Evolutionary conservation across 2,888 invertebrate genomes (phyloP).

Genomic region (Teinopalpus imperialis): DNA sequence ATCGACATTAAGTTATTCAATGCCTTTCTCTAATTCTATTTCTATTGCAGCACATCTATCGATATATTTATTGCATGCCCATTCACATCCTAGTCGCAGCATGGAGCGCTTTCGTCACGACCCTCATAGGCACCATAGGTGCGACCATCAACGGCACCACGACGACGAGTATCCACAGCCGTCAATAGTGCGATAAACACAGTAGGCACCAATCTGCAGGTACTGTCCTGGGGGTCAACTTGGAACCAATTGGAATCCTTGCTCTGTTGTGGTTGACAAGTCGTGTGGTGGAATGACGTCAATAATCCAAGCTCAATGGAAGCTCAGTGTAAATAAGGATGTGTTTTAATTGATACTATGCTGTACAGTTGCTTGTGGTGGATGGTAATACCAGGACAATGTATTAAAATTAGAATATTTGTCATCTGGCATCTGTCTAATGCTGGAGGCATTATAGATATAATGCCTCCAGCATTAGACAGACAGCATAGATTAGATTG

Average conservation of each 20-base stretch:
- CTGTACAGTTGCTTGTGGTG: no score
- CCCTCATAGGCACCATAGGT: slow-evolving; percentile 63
- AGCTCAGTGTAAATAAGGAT: no score
- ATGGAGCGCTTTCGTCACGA: slow-evolving; percentile 62
- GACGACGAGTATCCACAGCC: slow-evolving; percentile 48
- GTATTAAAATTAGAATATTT: no score
- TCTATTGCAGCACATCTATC: slow-evolving; percentile 12
- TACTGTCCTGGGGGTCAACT: slow-evolving; percentile 38
- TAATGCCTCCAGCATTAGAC: no score
- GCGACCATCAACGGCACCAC: slow-evolving; percentile 59
- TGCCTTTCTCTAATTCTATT: no score
- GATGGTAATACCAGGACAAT: no score
- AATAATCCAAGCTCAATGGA: not conserved
- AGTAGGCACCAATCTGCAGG: slow-evolving; percentile 66
- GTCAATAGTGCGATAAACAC: slow-evolving; percentile 68
- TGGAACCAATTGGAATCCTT: no score
- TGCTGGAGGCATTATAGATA: no score
- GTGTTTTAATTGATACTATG: no score
- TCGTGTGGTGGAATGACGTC: not conserved
- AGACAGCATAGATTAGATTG: no score
- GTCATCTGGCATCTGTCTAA: no score
- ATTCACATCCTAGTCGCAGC: slow-evolving; percentile 50
- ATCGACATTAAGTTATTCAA: no score
- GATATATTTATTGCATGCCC: slow-evolving; percentile 19
- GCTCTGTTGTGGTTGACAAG: slow-evolving; percentile 18